A percentile compares a stretch with the other conserved stretches of the same genome.
Evolutionary conservation across 2,888 invertebrate genomes (phyloP).

Genomic region (Tinea pellionella): DNA sequence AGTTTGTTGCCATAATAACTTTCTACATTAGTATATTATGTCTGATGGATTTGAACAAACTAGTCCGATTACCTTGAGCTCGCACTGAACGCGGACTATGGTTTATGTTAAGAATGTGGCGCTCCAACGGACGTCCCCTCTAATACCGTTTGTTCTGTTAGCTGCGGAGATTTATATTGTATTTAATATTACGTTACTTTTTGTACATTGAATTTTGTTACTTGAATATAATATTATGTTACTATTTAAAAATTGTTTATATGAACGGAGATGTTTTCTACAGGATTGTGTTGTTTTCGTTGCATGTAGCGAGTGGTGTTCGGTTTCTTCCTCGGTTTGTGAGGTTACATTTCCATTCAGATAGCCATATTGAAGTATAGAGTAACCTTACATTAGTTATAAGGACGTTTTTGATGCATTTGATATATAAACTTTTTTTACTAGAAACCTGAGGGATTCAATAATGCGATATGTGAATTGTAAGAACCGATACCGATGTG

Average conservation of each 20-base stretch:
- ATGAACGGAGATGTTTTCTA: constrained; percentile 49
- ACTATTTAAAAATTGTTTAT: constrained; percentile 63
- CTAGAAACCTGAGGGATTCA: constrained; percentile 58
- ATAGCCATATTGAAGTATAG: constrained; percentile 47
- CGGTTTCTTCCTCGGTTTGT: constrained; percentile 54
- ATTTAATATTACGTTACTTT: constrained; percentile 61
- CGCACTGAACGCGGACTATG: not conserved
- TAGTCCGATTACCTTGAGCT: constrained; percentile 42
- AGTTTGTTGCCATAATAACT: constrained; percentile 70
- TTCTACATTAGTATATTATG: constrained; percentile 66
- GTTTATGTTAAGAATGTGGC: not conserved
- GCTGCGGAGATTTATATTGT: constrained; percentile 56
- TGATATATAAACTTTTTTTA: constrained; percentile 68
- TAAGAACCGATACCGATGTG: constrained; percentile 55
- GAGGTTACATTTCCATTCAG: constrained; percentile 44
- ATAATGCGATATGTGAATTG: constrained; percentile 56
- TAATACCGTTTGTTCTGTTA: constrained; percentile 52
- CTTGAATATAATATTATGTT: constrained; percentile 48
- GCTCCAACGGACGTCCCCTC: not conserved
- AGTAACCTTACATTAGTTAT: constrained; percentile 64
- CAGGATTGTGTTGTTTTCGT: constrained; percentile 43
- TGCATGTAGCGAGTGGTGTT: constrained; percentile 36
- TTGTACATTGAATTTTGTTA: constrained; percentile 67
- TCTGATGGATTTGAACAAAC: constrained; percentile 67
- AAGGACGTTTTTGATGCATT: constrained; percentile 71